Conservation (phyloP, 1,140 invertebrate genomes). For the Zaprionus taronus region DNA sequence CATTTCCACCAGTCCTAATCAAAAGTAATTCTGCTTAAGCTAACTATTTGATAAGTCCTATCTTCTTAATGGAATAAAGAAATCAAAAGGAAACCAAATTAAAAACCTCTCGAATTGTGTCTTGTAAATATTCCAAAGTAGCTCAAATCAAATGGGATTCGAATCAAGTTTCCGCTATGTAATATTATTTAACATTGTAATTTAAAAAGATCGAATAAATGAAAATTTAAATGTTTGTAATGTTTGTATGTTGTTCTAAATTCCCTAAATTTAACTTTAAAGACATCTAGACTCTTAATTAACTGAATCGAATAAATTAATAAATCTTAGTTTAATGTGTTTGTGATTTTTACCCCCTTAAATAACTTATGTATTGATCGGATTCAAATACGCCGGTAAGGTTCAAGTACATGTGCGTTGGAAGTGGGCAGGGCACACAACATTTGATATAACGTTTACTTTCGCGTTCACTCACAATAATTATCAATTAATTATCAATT, state of each 20-base stretch:
- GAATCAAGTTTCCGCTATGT: slow-evolving; percentile 49
- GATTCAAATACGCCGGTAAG: too few relatives aligned
- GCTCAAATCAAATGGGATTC: slow-evolving; percentile 65
- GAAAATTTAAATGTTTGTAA: slow-evolving; percentile 73
- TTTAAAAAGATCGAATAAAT: slow-evolving; percentile 28
- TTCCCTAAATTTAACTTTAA: slow-evolving; percentile 56
- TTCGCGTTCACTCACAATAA: too few relatives aligned
- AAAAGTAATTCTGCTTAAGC: slow-evolving; percentile 36
- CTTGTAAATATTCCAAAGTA: slow-evolving; percentile 67
- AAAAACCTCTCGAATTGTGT: slow-evolving; percentile 33
- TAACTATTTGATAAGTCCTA: slow-evolving; percentile 19
- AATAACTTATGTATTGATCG: too few relatives aligned
- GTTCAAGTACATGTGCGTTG: too few relatives aligned
- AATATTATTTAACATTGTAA: slow-evolving; percentile 38
- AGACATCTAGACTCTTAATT: slow-evolving; percentile 60
- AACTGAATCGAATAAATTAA: slow-evolving; percentile 54
- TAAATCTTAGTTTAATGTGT: slow-evolving; percentile 27
- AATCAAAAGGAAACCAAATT: slow-evolving; percentile 32
- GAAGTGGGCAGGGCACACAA: too few relatives aligned
- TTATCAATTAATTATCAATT: too few relatives aligned
- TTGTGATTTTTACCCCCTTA: background rate
- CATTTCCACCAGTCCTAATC: slow-evolving; percentile 57
- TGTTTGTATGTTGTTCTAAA: slow-evolving; percentile 77
- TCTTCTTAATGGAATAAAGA: slow-evolving; percentile 19
- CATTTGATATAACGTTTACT: too few relatives aligned